Conservation (phyloP, 2,888 invertebrate genomes). For the Philonicus albiceps region DNA sequence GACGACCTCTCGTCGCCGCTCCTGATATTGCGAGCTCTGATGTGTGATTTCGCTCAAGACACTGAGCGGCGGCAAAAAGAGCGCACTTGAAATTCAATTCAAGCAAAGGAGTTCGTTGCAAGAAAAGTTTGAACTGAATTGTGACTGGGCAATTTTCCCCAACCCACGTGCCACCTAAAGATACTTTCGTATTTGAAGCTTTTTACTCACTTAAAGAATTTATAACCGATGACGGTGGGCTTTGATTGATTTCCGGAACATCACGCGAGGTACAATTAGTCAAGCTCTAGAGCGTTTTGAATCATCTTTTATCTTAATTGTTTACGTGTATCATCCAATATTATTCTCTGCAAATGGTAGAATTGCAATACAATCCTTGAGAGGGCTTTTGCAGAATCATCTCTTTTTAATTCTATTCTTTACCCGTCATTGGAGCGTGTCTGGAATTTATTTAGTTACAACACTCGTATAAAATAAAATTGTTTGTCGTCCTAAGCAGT, state of each 20-base stretch:
- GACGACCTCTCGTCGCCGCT: not conserved
- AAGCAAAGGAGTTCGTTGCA: not conserved
- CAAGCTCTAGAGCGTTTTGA: not conserved
- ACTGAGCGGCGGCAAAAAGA: not conserved
- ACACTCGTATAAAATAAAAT: too few relatives aligned
- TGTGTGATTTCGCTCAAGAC: not conserved
- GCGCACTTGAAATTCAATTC: not conserved
- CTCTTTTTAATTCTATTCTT: not conserved
- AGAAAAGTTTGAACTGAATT: not conserved
- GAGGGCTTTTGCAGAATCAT: not conserved
- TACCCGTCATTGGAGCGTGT: not conserved
- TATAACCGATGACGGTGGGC: not conserved
- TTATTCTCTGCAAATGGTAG: not conserved
- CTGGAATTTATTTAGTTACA: not conserved
- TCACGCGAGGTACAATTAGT: not conserved
- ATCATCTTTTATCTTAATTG: not conserved
- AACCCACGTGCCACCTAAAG: not conserved
- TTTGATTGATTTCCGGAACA: not conserved
- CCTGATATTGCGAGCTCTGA: not conserved
- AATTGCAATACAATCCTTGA: not conserved
- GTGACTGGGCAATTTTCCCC: not conserved
- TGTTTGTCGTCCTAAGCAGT: too few relatives aligned
- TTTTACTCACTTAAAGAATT: not conserved
- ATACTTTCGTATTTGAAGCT: not conserved
- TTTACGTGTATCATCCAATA: not conserved